phyloP scores from a whole-genome alignment of 2,888 invertebrate genomes.

The Alcis repandata region DNA sequence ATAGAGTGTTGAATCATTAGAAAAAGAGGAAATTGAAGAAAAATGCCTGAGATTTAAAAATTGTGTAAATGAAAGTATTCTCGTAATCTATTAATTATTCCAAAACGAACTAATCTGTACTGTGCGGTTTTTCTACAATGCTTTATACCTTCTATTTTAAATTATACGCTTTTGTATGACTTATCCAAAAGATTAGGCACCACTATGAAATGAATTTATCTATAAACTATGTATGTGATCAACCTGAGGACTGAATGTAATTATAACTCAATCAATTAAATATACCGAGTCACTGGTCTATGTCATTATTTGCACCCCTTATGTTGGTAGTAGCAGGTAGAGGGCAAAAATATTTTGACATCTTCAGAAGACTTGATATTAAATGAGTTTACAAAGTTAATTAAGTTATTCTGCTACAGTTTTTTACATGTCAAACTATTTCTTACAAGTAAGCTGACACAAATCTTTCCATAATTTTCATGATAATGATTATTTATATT shows the following conservation, averaged over 20 bases:
- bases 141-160: conserved; percentile 36
- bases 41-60: conserved; percentile 17
- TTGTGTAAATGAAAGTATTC: conserved; percentile 18
- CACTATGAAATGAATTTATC: conserved; percentile 69
- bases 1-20: conserved; percentile 1
- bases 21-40: conserved; percentile 7
- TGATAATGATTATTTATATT: conserved; percentile 66
- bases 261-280: conserved; percentile 19
- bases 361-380: neutral
- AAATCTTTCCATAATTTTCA: conserved; percentile 61
- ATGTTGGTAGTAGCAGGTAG: neutral
- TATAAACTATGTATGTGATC: conserved; percentile 63
- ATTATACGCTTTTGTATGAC: conserved; percentile 46
- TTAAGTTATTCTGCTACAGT: conserved; percentile 45
- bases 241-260: conserved; percentile 75
- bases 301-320: neutral
- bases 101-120: conserved; percentile 20
- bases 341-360: neutral
- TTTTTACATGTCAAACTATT: conserved; percentile 18
- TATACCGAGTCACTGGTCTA: neutral
- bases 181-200: conserved; percentile 70
- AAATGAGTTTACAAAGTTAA: conserved; percentile 26
- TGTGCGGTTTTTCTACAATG: conserved; percentile 25
- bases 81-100: conserved; percentile 13
- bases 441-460: conserved; percentile 50